Evolutionary conservation across 2,888 invertebrate species (phyloP).

Genomic region (Cryptops parisi): DNA sequence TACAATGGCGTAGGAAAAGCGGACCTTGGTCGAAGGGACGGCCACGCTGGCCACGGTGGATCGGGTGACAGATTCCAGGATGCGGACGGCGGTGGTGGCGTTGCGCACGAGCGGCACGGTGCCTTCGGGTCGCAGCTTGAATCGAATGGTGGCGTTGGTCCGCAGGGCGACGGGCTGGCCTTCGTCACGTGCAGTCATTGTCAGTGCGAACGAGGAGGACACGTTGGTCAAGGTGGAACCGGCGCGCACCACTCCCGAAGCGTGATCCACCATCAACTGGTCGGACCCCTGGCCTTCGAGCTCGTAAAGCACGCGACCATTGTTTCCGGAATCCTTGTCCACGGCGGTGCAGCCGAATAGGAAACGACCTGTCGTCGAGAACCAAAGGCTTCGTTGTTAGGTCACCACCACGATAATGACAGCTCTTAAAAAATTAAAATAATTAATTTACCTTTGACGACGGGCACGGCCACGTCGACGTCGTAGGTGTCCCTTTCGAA

Average conservation of each 20-base stretch:
- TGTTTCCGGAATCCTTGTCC: conserved; percentile 66
- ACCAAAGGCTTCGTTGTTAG: too few species aligned
- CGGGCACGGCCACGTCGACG: too few species aligned
- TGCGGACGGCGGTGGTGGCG: conserved; percentile 25
- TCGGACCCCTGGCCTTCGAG: conserved; percentile 61
- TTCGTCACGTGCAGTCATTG: conserved; percentile 54
- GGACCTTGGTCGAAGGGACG: conserved; percentile 65
- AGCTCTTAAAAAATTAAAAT: too few species aligned
- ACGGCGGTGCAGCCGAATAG: conserved; percentile 78
- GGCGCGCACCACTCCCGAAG: conserved; percentile 77
- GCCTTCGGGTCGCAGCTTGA: conserved; percentile 58
- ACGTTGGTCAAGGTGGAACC: conserved; percentile 46
- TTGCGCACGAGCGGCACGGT: conserved; percentile 62
- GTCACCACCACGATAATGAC: too few species aligned
- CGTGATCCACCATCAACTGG: conserved; percentile 58
- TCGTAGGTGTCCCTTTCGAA: conserved; percentile 53
- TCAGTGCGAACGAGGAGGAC: conserved; percentile 30
- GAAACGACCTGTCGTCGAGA: conserved; percentile 45
- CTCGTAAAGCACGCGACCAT: conserved; percentile 64
- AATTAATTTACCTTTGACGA: too few species aligned
- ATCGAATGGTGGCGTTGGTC: conserved; percentile 57
- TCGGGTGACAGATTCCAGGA: conserved; percentile 16
- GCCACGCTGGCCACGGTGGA: conserved; percentile 54
- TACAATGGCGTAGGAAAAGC: conserved; percentile 65
- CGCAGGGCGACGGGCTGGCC: conserved; percentile 49